Base-by-base conservation (phyloP, 2,113 vertebrate genomes). In the Bettongia penicillata region DNA sequence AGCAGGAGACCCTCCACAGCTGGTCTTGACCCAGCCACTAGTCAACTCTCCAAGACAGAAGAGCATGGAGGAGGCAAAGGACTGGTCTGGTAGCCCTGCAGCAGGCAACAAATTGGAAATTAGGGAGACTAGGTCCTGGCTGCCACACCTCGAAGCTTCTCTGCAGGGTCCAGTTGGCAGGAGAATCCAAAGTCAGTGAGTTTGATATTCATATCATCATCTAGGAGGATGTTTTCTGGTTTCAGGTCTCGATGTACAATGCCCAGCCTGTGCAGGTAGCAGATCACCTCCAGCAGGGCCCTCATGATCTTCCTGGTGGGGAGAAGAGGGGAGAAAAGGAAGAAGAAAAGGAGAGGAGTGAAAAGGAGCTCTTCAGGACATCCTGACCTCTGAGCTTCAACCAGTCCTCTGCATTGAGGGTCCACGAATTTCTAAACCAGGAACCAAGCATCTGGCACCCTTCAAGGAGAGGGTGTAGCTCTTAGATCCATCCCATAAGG, bases 101-200 rank as follows among this genome's bases (percentile, higher is more conserved):
- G 0, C 90, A 84, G n/a, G n/a, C n/a, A 68, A 68, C 28, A 50
- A 22, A 8, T 0, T 43, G 24, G 57, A 51, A 26, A 57, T 22
- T 10, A 31, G 5, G 68, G 6, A 77, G 53, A 25, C 3, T 48
- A 77, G 23, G 2, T 47, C 16, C 0, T 1, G 68, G 0, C 11
- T 25, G 8, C 53, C 97, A 14, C 96, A 99, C 99, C 99, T 98
- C 99, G 99, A 43, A 99, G 99, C 95, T 96, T 99, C 97, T 99
- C 98, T 5, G 98, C 99, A 0, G 98, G 97, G 0, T 96, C 26
- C 90, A 99, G 97, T 98, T 99, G 99, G 96, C 99, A 99, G 53
- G 99, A 99, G 91, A 99, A 99, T 93, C 99, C 99, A 0, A 99
- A 99, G 98, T 99, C 99, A 0, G 99, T 99, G 94, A 99, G 99